These are phyloP conservation scores for Syrmaticus mikado DNA, from an alignment of 2,113 vertebrate genomes.

Conservation along the genomic window DNA sequence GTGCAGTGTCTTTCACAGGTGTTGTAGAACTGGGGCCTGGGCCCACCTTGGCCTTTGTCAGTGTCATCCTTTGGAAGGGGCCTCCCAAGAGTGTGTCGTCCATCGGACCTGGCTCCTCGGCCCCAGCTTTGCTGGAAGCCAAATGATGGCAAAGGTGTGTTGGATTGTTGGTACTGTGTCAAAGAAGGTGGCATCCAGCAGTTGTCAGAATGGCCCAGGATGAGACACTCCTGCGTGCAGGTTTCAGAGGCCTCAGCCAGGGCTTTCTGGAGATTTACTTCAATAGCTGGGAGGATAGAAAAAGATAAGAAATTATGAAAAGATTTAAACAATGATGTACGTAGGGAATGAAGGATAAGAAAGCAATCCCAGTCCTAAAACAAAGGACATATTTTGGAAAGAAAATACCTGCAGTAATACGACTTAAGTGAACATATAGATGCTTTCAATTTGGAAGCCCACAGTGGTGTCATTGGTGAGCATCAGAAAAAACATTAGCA, in stretches of 20 bases:
- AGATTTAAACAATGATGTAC: accelerated
- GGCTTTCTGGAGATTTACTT: constrained; percentile 94
- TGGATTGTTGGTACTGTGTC: constrained; percentile 83
- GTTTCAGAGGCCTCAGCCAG: constrained; percentile 94
- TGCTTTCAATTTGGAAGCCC: neutral
- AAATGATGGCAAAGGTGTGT: constrained; percentile 79
- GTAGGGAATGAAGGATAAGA: neutral
- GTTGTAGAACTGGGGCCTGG: constrained; percentile 89
- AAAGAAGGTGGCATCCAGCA: constrained; percentile 97
- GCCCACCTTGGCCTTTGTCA: constrained; percentile 82
- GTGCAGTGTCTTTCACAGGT: constrained; percentile 89
- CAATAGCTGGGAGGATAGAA: constrained; percentile 82
- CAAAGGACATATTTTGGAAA: accelerated
- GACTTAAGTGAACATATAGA: neutral
- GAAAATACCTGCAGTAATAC: neutral
- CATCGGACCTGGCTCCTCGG: constrained; percentile 81
- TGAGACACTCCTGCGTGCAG: constrained; percentile 96
- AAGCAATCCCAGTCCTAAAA: accelerated
- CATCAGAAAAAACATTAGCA: neutral
- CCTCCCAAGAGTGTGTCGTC: constrained; percentile 86
- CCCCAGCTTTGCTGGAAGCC: constrained; percentile 88
- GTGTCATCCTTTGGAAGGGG: constrained; percentile 87
- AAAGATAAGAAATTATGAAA: constrained; percentile 31
- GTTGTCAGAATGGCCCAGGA: constrained; percentile 96
- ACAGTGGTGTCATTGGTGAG: neutral